phyloP scores from a whole-genome alignment of 2,888 invertebrate species.

The Callyntrura guangdongensis region DNA sequence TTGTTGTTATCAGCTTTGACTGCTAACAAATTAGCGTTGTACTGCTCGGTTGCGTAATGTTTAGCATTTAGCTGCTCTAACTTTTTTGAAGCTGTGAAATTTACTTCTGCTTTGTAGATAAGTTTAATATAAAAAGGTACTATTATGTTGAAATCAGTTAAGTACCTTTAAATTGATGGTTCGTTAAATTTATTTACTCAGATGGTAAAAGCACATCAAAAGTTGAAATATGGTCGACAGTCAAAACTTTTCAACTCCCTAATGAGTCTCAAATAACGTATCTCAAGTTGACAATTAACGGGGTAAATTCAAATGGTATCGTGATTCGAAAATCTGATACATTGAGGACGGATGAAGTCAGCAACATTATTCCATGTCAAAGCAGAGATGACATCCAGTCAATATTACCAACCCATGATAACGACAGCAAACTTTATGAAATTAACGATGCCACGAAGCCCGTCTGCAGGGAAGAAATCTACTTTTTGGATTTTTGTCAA shows the following conservation, averaged over 20 bases:
- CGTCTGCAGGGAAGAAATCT: not conserved
- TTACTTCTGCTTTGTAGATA: not conserved
- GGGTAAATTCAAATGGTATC: slow-evolving; percentile 79
- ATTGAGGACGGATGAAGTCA: slow-evolving; percentile 21
- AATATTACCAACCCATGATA: slow-evolving; percentile 3
- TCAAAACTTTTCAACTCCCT: slow-evolving; percentile 43
- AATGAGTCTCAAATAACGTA: slow-evolving; percentile 78
- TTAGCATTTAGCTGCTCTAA: not conserved
- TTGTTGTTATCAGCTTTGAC: not conserved
- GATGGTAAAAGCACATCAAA: slow-evolving; percentile 74
- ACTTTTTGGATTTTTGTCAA: slow-evolving; percentile 53
- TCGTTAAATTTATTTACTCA: slow-evolving; percentile 58
- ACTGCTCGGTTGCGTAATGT: not conserved
- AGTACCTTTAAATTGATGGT: slow-evolving; percentile 15
- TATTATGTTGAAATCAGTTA: not conserved
- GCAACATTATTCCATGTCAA: not conserved
- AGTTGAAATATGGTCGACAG: slow-evolving; percentile 83
- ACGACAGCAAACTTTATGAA: not conserved
- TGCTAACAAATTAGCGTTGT: slow-evolving; percentile 9
- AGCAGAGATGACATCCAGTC: not conserved
- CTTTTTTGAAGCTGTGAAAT: not conserved
- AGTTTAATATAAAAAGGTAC: not conserved
- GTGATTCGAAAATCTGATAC: slow-evolving; percentile 76
- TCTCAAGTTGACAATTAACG: slow-evolving; percentile 80
- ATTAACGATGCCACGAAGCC: no score